Base-by-base conservation (phyloP, 1,140 invertebrate genomes). In the Drosophila punjabiensis region DNA sequence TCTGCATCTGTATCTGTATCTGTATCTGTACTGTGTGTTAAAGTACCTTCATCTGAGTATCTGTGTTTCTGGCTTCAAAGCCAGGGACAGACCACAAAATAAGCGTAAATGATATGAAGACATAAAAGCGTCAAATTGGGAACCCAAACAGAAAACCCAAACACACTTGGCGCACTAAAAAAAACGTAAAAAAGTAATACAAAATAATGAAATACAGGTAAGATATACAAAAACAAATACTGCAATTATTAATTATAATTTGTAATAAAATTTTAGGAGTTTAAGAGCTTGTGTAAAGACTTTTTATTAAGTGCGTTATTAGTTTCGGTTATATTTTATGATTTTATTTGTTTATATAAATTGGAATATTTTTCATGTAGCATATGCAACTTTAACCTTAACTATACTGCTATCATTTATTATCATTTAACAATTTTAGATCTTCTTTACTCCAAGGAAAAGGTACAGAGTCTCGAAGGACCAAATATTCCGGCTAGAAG, bases 71-170 rank as follows among this genome's bases (percentile, higher is more conserved):
- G 39, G 61, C 52, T 47, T 56, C 41, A 62, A 78, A 69, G 58
- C 37, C 64, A 73, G 35, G 52, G 37, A 61, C 70, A 70, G 45
- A 59, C 70, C 45, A 52, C 70, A 61, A 73, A 74, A 74, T 74
- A 74, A 78, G 64, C 64, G 78, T 71, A 68, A 76, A 82, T 85
- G 82, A 82, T 85, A 90, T 82, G 63, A 82, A 86, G 86, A 90
- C 76, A 80, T 90, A 80, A 60, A 68, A 78, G 64, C 71, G 69
- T 55, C 71, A 86, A 89, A 82, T 79, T 79, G 85, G 74, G 9
- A 58, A 58, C 43, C 28, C 35, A 68, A 68, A 77, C 41, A 48
- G 41, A 60, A 61, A 73, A 61, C 55, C 68, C 55, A 41, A 60
- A 61, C 35, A 50, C 35, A 18, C 30, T 13, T 37, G 47, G 5